These are phyloP conservation scores for Alloplasta piceator DNA, from an alignment of 2,888 invertebrate species.

Conservation along the genomic window DNA sequence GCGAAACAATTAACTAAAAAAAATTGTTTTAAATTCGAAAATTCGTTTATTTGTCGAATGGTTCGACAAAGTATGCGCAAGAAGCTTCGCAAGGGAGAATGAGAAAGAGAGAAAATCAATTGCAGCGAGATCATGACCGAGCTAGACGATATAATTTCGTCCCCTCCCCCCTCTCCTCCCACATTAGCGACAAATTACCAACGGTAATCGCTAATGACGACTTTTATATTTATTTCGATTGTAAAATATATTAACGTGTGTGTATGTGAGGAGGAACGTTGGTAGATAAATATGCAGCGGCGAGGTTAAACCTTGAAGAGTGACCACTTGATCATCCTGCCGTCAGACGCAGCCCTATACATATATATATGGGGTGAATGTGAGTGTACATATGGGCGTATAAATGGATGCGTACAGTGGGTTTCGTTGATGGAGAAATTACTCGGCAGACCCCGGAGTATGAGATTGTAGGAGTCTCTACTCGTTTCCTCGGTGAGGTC, in stretches of 20 bases:
- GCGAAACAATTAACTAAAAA: too few relatives aligned
- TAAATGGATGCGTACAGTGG: conserved; percentile 41
- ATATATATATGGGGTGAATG: neutral
- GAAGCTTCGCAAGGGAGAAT: neutral
- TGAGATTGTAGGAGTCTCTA: conserved; percentile 56
- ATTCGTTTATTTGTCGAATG: too few relatives aligned
- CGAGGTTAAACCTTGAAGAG: conserved; percentile 47
- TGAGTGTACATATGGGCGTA: conserved; percentile 2
- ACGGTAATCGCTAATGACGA: conserved; percentile 37
- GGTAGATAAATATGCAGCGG: conserved; percentile 7
- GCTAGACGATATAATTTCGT: neutral
- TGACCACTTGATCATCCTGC: conserved; percentile 48
- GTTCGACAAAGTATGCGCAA: too few relatives aligned
- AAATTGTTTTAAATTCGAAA: too few relatives aligned
- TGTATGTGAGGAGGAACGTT: neutral
- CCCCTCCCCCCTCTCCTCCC: neutral
- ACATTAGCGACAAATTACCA: conserved; percentile 25
- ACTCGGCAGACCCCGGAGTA: conserved; percentile 47
- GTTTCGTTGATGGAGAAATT: conserved; percentile 64
- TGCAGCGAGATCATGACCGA: too few relatives aligned
- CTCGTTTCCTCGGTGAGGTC: conserved; percentile 46
- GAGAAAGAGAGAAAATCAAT: neutral
- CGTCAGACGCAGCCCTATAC: neutral
- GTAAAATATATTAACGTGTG: too few relatives aligned
- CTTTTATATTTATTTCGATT: conserved; percentile 44